phyloP scores from a whole-genome alignment of 2,888 invertebrate genomes.

The Dusona sp. region DNA sequence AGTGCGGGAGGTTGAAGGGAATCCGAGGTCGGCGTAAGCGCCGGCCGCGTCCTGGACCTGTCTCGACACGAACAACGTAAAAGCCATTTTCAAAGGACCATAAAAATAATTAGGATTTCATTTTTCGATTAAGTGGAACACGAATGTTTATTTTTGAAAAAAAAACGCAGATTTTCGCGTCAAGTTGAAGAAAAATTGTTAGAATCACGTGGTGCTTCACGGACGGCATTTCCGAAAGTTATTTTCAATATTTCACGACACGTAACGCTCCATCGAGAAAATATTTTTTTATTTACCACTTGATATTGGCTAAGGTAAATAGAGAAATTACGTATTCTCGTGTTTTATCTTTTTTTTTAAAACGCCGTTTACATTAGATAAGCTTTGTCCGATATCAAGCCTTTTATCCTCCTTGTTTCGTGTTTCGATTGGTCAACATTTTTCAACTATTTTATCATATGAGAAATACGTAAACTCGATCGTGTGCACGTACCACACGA shows the following conservation, averaged over 20 bases:
- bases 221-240: neutral
- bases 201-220: too few relatives aligned
- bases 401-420: neutral
- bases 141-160: neutral
- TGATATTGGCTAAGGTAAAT: neutral
- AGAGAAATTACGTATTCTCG: slow-evolving; percentile 22
- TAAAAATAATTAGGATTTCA: slow-evolving; percentile 5
- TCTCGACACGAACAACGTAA: slow-evolving; percentile 50
- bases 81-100: slow-evolving; percentile 47
- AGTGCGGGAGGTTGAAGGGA: slow-evolving; percentile 34
- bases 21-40: slow-evolving; percentile 46
- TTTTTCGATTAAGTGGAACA: neutral
- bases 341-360: neutral
- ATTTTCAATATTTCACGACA: neutral
- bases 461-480: neutral
- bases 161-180: neutral
- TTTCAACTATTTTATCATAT: neutral
- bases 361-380: slow-evolving; percentile 28
- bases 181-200: neutral
- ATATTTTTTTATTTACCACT: neutral
- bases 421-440: slow-evolving; percentile 25
- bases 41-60: slow-evolving; percentile 62
- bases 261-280: slow-evolving; percentile 4
- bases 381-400: slow-evolving; percentile 20
- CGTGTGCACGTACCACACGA: neutral